Base-by-base conservation (phyloP, 1,140 invertebrate species). In the Aphelinus atriplicis region DNA sequence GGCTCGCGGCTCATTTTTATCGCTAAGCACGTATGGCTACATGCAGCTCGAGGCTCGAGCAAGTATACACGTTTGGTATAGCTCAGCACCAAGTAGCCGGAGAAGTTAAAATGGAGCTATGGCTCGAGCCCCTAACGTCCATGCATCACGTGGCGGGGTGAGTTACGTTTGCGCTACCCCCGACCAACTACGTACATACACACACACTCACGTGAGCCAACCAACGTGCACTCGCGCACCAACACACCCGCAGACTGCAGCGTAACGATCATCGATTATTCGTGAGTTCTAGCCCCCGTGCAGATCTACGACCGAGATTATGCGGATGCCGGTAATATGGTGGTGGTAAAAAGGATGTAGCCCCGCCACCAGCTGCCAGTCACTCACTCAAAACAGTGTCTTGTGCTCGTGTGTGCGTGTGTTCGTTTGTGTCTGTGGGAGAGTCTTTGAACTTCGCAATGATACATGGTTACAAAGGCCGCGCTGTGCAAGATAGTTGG, bases 351-450 rank as follows among this genome's bases (percentile, higher is more conserved):
- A 78, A 73, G 73, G 70, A 58, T 71, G 70, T 75, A 72, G 70
- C 60, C 75, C 26, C 78, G 73, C 79, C 74, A 77, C 73, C 78
- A 78, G 10, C 63, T 73, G 45, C 53, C 77, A 77, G 65, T 80
- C 65, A 76, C 58, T 71, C 64, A 47, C 67, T 75, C 3, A 71
- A 45, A 76, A 71, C 69, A 56, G 48, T 7, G 7, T 55, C 5
- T 3, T 63, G 57, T 26, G 26, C 26, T 3, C 45, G 10, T 48
- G n/a, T 62, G 6, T 26, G n/a, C 55, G 58, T 42, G 50, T 3
- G n/a, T 68, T 5, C 0, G 48, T 71, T n/a, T 61, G 7, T 7
- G 51, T 56, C 9, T 3, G 57, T 2, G 57, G 2, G 57, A 3
- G 1, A 46, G 60, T 4, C 9, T 46, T 6, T 57, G 10, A 7